phyloP scores from a whole-genome alignment of 2,797 vertebrate species.

The Spheniscus humboldti region DNA sequence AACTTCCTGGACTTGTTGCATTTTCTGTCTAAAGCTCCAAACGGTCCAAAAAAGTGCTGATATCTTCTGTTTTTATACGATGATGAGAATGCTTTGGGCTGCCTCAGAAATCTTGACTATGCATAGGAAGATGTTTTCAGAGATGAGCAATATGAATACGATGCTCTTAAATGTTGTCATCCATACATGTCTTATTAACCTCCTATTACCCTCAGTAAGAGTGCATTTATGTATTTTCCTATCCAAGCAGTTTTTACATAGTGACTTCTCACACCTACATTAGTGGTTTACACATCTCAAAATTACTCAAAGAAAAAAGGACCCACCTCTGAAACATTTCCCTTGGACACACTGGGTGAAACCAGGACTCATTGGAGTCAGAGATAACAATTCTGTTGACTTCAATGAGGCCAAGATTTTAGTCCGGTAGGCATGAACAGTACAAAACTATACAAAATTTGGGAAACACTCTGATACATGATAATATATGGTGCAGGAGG shows the following conservation, averaged over 20 bases:
- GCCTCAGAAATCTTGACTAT: background rate
- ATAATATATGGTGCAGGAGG: background rate
- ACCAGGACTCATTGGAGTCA: rapidly evolving
- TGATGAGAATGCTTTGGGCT: background rate
- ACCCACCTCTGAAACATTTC: background rate
- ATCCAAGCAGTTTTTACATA: background rate
- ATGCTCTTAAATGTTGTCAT: too few species aligned
- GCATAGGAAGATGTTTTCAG: background rate
- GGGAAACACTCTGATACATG: background rate
- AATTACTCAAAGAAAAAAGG: background rate
- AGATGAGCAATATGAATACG: background rate
- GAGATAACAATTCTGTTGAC: background rate
- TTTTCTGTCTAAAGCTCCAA: background rate
- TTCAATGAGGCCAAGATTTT: background rate
- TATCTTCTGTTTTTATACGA: background rate
- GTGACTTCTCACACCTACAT: background rate
- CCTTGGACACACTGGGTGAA: background rate
- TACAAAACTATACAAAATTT: background rate
- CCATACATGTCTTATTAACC: too few species aligned
- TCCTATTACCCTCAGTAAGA: background rate
- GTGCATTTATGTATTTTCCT: background rate
- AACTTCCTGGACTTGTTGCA: background rate
- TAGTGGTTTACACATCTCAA: background rate
- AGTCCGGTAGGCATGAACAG: background rate
- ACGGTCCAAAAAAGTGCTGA: background rate